phyloP scores from a whole-genome alignment of 2,113 vertebrate genomes.

The Etheostoma spectabile region DNA sequence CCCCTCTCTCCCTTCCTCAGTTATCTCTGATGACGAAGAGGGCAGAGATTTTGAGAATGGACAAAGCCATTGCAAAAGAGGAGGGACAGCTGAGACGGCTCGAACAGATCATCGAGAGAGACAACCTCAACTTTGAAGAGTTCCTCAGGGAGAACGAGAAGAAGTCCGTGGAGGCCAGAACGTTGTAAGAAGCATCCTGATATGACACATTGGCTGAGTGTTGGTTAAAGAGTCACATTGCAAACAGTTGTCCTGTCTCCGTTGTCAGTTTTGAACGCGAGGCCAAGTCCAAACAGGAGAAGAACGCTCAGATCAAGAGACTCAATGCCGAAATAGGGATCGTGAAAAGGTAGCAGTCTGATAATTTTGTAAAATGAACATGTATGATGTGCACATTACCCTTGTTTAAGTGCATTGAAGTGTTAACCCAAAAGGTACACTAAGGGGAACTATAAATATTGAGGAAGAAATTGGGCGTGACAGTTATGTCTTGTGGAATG shows the following conservation, averaged over 20 bases:
- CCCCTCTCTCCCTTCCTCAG: slow-evolving; percentile 71
- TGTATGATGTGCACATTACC: neutral
- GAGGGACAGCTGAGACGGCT: slow-evolving; percentile 85
- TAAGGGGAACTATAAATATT: neutral
- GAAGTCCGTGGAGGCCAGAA: slow-evolving; percentile 86
- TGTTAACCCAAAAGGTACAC: neutral
- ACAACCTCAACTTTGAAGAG: slow-evolving; percentile 85
- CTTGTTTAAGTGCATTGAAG: neutral
- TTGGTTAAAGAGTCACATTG: neutral
- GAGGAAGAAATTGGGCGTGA: neutral
- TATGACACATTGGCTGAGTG: neutral
- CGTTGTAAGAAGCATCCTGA: slow-evolving; percentile 76
- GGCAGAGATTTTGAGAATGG: slow-evolving; percentile 86
- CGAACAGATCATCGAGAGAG: slow-evolving; percentile 84
- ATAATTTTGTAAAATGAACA: neutral
- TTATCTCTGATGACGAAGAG: slow-evolving; percentile 86
- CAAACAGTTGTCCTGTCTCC: slow-evolving; percentile 16
- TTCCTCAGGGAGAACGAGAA: slow-evolving; percentile 90
- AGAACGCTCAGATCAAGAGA: slow-evolving; percentile 84
- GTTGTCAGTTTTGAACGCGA: slow-evolving; percentile 88
- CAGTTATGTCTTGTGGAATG: neutral
- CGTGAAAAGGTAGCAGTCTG: slow-evolving; percentile 84
- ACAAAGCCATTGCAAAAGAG: slow-evolving; percentile 79
- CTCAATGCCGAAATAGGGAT: slow-evolving; percentile 85
- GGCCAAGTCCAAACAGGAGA: slow-evolving; percentile 87